Conservation (phyloP, 1,140 invertebrate species). For the Riptortus pedestris region DNA sequence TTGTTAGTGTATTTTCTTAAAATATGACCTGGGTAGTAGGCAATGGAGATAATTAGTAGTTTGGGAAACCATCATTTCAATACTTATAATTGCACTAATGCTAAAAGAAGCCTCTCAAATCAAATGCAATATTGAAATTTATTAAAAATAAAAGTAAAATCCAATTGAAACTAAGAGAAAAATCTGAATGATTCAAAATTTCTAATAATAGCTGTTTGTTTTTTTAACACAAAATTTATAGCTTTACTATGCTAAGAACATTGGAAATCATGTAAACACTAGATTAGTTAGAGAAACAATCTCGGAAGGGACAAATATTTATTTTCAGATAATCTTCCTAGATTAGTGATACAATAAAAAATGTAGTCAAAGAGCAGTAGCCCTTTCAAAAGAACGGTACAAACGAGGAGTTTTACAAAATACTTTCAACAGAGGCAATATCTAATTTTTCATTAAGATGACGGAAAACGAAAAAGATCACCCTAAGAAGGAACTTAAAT, state of each 20-base stretch:
- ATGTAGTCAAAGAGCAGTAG: background rate
- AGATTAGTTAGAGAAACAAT: conserved; percentile 23
- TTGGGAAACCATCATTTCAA: no score
- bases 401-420: background rate
- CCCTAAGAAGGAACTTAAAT: conserved; percentile 6
- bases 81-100: no score
- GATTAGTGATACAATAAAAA: conserved; percentile 26
- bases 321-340: conserved; percentile 24
- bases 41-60: no score
- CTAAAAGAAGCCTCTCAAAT: no score
- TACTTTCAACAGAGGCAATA: background rate
- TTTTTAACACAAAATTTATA: background rate
- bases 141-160: no score
- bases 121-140: no score
- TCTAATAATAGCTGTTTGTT: background rate
- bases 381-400: background rate
- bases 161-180: no score
- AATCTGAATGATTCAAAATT: no score
- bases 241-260: conserved; percentile 17
- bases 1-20: no score
- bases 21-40: no score
- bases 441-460: background rate
- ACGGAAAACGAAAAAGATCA: conserved; percentile 11
- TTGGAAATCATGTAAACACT: conserved; percentile 25
- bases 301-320: conserved; percentile 23